A percentile compares a stretch with the other conserved stretches of the same genome.
Evolutionary conservation across 2,888 invertebrate species (phyloP).

Genomic region (Drosophila fulvimacula): DNA sequence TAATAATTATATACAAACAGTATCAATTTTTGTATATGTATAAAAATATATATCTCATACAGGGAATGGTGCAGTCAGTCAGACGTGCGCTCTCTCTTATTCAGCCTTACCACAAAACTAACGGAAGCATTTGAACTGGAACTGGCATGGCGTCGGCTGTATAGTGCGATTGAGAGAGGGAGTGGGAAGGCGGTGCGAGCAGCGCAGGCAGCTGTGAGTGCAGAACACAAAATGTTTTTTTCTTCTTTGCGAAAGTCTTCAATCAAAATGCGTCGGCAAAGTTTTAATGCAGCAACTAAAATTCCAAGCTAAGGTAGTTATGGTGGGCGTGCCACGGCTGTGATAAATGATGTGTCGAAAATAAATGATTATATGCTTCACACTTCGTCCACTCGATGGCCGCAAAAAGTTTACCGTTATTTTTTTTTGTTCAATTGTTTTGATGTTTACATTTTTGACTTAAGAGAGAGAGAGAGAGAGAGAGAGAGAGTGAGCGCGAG

Average conservation of each 20-base stretch:
- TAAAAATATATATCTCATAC: neutral
- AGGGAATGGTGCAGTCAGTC: neutral
- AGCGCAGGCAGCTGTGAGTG: neutral
- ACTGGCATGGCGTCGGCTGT: neutral
- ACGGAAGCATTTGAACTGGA: slow-evolving; percentile 7
- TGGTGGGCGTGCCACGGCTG: slow-evolving; percentile 38
- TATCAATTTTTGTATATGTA: too few relatives aligned
- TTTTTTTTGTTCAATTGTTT: slow-evolving; percentile 16
- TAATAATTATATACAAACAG: too few relatives aligned
- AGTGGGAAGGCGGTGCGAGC: neutral
- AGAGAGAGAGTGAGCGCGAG: neutral
- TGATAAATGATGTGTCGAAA: slow-evolving; percentile 80
- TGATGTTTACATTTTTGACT: slow-evolving; percentile 23
- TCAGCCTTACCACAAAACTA: slow-evolving; percentile 13
- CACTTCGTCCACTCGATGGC: slow-evolving; percentile 35
- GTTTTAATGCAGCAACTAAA: slow-evolving; percentile 64
- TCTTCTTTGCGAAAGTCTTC: slow-evolving; percentile 60
- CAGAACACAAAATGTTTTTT: slow-evolving; percentile 18
- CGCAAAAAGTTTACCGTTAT: slow-evolving; percentile 18
- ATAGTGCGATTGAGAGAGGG: neutral
- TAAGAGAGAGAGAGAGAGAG: neutral
- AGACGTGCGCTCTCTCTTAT: too few relatives aligned
- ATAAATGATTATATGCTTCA: slow-evolving; percentile 74
- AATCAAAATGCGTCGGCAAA: slow-evolving; percentile 78
- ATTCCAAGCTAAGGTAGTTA: slow-evolving; percentile 7